A percentile compares a stretch with the other conserved stretches of the same genome.
phyloP scores from a whole-genome alignment of 2,888 invertebrate genomes.

The Parnassius mnemosyne region DNA sequence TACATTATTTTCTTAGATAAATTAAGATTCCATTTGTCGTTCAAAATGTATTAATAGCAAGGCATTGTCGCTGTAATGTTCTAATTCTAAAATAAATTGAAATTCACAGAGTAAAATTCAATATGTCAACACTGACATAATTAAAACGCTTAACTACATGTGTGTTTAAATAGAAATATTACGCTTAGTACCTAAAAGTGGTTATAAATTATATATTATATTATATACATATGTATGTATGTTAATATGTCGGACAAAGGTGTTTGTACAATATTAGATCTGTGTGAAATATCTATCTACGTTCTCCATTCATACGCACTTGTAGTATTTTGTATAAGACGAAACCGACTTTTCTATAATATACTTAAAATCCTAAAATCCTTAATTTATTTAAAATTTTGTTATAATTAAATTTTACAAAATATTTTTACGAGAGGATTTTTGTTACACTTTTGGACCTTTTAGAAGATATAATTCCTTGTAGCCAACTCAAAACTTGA shows the following conservation, averaged over 20 bases:
- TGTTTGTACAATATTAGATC: slow-evolving; percentile 77
- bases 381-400: slow-evolving; percentile 20
- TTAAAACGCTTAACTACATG: slow-evolving; percentile 71
- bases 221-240: slow-evolving; percentile 59
- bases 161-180: slow-evolving; percentile 73
- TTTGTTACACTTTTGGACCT: not conserved
- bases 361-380: slow-evolving; percentile 39
- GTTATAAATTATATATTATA: slow-evolving; percentile 60
- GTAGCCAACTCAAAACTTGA: slow-evolving; percentile 34
- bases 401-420: too few species aligned
- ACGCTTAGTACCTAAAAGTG: slow-evolving; percentile 70
- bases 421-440: too few species aligned
- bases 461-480: not conserved
- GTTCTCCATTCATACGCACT: slow-evolving; percentile 26
- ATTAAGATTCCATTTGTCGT: slow-evolving; percentile 60
- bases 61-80: slow-evolving; percentile 48
- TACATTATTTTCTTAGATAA: slow-evolving; percentile 72
- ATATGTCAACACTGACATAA: slow-evolving; percentile 54
- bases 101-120: slow-evolving; percentile 48
- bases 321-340: slow-evolving; percentile 23
- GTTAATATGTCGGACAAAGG: slow-evolving; percentile 69
- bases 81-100: slow-evolving; percentile 54
- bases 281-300: slow-evolving; percentile 55
- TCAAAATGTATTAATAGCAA: slow-evolving; percentile 29
- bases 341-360: slow-evolving; percentile 42